Evolutionary conservation across 2,888 invertebrate genomes (phyloP).

Genomic region (Andrena marginata): DNA sequence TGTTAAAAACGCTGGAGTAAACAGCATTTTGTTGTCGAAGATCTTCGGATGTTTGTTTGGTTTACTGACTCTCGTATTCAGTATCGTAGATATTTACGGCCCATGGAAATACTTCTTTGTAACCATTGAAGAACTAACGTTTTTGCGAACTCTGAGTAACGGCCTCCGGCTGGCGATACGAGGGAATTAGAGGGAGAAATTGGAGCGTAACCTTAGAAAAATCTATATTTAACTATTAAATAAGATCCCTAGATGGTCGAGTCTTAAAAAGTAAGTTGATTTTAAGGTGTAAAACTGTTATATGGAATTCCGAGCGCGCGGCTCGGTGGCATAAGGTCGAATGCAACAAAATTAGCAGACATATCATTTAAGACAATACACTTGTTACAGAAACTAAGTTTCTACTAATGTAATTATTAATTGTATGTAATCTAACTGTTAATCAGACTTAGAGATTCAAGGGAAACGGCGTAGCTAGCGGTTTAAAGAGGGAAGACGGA

Average conservation of each 20-base stretch:
- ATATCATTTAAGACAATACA: slow-evolving; percentile 85
- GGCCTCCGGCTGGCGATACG: slow-evolving; percentile 76
- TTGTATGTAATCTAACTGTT: slow-evolving; percentile 79
- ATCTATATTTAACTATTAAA: slow-evolving; percentile 67
- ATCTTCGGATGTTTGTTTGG: slow-evolving; percentile 15
- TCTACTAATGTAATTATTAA: slow-evolving; percentile 82
- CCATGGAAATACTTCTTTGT: slow-evolving; percentile 71
- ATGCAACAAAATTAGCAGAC: slow-evolving; percentile 83
- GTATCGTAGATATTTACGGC: slow-evolving; percentile 24
- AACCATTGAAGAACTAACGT: slow-evolving; percentile 64
- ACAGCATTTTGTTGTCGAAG: not conserved
- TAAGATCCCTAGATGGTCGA: slow-evolving; percentile 74
- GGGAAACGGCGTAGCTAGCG: slow-evolving; percentile 60
- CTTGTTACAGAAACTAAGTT: slow-evolving; percentile 84
- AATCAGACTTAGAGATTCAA: slow-evolving; percentile 72
- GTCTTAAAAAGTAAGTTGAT: slow-evolving; percentile 78
- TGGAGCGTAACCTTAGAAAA: slow-evolving; percentile 54
- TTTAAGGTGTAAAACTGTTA: slow-evolving; percentile 80
- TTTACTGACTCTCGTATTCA: slow-evolving; percentile 3
- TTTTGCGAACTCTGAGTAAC: slow-evolving; percentile 73
- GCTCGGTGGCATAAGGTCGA: slow-evolving; percentile 70
- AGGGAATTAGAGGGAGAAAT: slow-evolving; percentile 45
- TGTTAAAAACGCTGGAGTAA: not conserved
- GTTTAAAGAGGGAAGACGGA: slow-evolving; percentile 23
- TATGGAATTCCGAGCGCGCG: slow-evolving; percentile 73